Evolutionary conservation across 2,888 invertebrate genomes (phyloP).

Genomic region (Drosophila subsilvestris): DNA sequence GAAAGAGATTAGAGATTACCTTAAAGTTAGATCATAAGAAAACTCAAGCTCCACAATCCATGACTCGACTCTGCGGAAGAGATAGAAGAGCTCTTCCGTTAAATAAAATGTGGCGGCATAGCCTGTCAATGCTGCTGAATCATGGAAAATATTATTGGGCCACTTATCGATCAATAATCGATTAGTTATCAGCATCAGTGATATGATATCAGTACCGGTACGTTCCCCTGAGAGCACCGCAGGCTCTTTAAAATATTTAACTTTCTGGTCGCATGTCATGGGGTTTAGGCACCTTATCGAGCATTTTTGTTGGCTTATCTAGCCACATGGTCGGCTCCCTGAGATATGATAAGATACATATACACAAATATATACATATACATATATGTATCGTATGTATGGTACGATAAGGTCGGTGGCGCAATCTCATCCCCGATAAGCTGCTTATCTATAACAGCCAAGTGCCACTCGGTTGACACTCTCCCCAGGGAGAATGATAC

Average conservation of each 20-base stretch:
- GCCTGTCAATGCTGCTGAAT: conserved; percentile 8
- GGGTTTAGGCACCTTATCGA: conserved; percentile 42
- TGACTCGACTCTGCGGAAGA: background rate
- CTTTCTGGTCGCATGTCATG: conserved; percentile 28
- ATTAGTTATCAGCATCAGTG: conserved; percentile 15
- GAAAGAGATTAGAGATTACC: too few relatives aligned
- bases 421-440: background rate
- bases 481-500: conserved; percentile 8
- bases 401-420: background rate
- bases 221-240: conserved; percentile 14
- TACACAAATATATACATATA: background rate
- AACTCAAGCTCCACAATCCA: background rate
- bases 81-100: background rate
- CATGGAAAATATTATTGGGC: conserved; percentile 5
- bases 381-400: background rate
- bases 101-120: background rate
- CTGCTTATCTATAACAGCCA: background rate
- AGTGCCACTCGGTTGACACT: conserved; percentile 1
- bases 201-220: conserved; percentile 26
- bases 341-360: conserved; percentile 44
- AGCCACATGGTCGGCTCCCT: conserved; percentile 45
- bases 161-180: conserved; percentile 39
- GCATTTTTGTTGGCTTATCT: conserved; percentile 46
- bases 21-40: too few relatives aligned
- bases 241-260: conserved; percentile 26